phyloP scores from a whole-genome alignment of 1,140 invertebrate species.

The Ericerus pela region DNA sequence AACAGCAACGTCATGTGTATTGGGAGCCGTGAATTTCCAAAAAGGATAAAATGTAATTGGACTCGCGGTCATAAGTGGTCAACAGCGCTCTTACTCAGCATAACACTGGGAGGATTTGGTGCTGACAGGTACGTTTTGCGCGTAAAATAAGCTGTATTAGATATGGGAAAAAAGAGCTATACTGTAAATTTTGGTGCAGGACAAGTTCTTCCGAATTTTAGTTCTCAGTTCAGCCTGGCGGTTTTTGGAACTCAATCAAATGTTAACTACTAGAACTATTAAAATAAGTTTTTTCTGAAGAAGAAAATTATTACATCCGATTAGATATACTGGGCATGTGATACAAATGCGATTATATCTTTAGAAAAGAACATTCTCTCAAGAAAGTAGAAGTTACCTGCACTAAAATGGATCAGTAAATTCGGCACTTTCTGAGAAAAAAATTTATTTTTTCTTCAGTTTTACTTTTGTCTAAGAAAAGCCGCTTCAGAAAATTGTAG shows the following conservation, averaged over 20 bases:
- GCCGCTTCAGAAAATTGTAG: too few species aligned
- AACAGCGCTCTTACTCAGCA: slow-evolving; percentile 78
- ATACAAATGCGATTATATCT: too few species aligned
- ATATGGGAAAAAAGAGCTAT: too few species aligned
- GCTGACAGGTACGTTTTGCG: slow-evolving; percentile 78
- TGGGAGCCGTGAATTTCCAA: slow-evolving; percentile 68
- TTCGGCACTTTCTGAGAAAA: too few species aligned
- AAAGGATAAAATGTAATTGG: slow-evolving; percentile 89
- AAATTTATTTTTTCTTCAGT: too few species aligned
- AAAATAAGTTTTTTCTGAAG: neutral
- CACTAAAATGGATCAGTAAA: too few species aligned
- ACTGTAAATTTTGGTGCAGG: neutral
- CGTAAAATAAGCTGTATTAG: too few species aligned
- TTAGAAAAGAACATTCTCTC: too few species aligned
- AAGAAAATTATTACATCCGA: neutral
- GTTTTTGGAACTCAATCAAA: neutral
- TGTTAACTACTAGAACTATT: neutral
- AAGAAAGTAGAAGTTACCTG: too few species aligned
- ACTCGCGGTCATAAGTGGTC: slow-evolving; percentile 92
- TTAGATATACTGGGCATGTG: too few species aligned
- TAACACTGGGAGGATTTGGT: slow-evolving; percentile 93
- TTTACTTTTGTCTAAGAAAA: too few species aligned
- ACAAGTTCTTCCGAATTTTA: neutral
- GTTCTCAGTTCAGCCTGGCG: neutral
- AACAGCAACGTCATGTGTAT: slow-evolving; percentile 74